Conservation (phyloP, 2,888 invertebrate genomes). For the Brachyptera risi region DNA sequence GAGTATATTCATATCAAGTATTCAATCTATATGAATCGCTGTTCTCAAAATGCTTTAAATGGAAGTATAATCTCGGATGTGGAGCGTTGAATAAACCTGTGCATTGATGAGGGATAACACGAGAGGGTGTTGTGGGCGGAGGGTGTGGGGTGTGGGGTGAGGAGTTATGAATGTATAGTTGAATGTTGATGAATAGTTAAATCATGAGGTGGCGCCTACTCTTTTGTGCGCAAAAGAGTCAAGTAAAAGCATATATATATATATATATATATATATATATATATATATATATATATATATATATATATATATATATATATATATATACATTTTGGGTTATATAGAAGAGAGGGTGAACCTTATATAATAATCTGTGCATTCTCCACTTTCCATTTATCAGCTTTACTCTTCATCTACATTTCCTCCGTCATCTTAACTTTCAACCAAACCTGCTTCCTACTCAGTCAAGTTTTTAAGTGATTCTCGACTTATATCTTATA, state of each 20-base stretch:
- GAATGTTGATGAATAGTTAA: constrained; percentile 15
- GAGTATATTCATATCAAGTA: background rate
- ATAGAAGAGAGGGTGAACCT: constrained; percentile 2
- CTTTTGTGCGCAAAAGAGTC: background rate
- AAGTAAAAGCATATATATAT: no score
- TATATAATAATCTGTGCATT: background rate
- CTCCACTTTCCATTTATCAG: background rate
- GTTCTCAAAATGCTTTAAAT: constrained; percentile 14
- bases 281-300: no score
- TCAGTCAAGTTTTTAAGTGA: constrained; percentile 4
- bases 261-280: no score
- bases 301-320: no score
- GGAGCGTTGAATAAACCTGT: constrained; percentile 2
- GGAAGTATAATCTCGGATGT: constrained; percentile 12
- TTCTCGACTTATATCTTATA: background rate
- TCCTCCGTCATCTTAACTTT: background rate
- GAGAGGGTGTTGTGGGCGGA: background rate
- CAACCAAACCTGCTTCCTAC: background rate
- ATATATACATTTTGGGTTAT: no score
- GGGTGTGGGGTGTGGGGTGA: background rate
- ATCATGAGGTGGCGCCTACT: constrained; percentile 2
- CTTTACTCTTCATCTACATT: background rate
- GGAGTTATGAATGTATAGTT: constrained; percentile 8
- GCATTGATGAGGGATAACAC: constrained; percentile 12
- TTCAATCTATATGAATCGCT: constrained; percentile 16